Percentiles rank a stretch among this genome's conserved stretches.
Conservation (phyloP, 2,797 vertebrate species). For the Hydrolagus colliei region DNA sequence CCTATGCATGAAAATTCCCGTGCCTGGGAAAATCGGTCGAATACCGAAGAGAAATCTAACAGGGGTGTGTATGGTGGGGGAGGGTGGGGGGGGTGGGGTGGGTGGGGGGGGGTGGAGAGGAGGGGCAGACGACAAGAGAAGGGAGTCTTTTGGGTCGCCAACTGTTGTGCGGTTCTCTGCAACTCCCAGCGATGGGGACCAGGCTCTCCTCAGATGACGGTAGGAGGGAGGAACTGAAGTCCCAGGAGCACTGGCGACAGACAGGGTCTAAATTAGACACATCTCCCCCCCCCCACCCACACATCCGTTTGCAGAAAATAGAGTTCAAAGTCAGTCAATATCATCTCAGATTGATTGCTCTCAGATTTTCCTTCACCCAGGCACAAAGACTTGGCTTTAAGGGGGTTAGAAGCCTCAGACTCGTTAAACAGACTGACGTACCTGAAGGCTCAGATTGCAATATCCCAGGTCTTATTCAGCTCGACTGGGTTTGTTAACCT, state of each 20-base stretch:
- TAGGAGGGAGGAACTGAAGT: neutral
- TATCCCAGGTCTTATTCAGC: neutral
- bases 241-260: neutral
- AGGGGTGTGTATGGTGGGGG: no score
- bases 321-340: neutral
- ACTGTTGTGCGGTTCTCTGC: no score
- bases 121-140: no score
- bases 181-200: no score
- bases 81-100: no score
- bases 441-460: neutral
- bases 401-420: neutral
- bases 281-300: neutral
- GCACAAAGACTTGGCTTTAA: neutral
- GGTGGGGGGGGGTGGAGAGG: no score
- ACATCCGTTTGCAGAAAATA: neutral
- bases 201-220: no score
- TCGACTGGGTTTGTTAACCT: neutral
- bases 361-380: neutral
- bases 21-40: no score
- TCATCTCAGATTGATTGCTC: neutral
- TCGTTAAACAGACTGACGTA: neutral
- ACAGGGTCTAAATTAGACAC: neutral
- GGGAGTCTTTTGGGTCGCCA: no score
- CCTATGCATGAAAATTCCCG: no score
- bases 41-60: no score